phyloP scores from a whole-genome alignment of 1,140 invertebrate genomes.

The Euschistus heros region DNA sequence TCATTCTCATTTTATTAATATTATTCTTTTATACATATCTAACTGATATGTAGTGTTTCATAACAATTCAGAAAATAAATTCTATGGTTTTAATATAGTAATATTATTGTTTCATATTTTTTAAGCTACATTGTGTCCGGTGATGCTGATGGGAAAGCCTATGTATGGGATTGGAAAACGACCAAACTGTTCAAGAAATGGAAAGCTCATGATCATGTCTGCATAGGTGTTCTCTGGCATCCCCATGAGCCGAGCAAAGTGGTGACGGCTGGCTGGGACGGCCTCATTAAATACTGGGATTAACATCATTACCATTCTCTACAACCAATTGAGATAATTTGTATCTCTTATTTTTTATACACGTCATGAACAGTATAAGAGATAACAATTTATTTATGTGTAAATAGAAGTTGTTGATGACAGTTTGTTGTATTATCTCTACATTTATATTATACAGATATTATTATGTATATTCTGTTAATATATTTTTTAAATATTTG shows the following conservation, averaged over 20 bases:
- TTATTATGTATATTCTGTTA: constrained; percentile 3
- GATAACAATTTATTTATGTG: too few relatives aligned
- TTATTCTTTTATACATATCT: too few relatives aligned
- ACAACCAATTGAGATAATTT: too few relatives aligned
- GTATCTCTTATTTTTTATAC: too few relatives aligned
- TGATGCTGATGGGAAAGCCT: constrained; percentile 98
- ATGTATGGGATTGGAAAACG: constrained; percentile 99
- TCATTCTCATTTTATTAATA: too few relatives aligned
- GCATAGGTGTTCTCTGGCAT: constrained; percentile 92
- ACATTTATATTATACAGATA: background rate
- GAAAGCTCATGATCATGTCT: constrained; percentile 98
- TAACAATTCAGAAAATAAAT: too few relatives aligned
- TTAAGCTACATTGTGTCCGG: constrained; percentile 91
- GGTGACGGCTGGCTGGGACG: constrained; percentile 96
- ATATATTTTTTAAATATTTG: constrained; percentile 4
- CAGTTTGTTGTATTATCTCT: background rate
- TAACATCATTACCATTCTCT: constrained; percentile 38
- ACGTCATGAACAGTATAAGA: too few relatives aligned
- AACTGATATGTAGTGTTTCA: too few relatives aligned
- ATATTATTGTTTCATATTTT: constrained; percentile 32
- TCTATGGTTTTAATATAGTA: too few relatives aligned
- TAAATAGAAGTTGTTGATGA: too few relatives aligned
- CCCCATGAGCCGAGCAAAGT: constrained; percentile 96
- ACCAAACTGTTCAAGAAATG: constrained; percentile 96
- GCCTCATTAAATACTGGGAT: constrained; percentile 97